Evolutionary conservation across 1,140 invertebrate species (phyloP).

Genomic region (Caenorhabditis briggsae): DNA sequence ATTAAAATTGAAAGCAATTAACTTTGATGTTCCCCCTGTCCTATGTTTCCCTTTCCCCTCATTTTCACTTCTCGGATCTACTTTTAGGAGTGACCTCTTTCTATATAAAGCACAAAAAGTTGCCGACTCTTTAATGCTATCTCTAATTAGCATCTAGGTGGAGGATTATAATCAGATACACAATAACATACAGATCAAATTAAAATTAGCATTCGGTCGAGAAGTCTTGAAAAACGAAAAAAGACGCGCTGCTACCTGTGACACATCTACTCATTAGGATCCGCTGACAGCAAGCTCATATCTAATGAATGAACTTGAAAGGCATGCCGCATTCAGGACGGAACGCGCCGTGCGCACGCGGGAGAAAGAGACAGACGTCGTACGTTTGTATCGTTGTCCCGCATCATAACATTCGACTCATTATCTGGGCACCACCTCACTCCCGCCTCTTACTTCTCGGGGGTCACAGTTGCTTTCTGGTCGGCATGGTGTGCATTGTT

Average conservation of each 20-base stretch:
- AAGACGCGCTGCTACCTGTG: constrained; percentile 45
- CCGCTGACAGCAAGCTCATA: constrained; percentile 54
- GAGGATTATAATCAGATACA: background rate
- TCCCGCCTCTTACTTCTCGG: background rate
- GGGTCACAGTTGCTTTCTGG: background rate
- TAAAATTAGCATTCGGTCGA: constrained; percentile 25
- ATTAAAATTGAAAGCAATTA: constrained; percentile 49
- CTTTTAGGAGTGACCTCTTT: background rate
- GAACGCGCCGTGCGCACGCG: background rate
- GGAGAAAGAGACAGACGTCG: too few species aligned
- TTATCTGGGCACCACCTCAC: constrained; percentile 38
- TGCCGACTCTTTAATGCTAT: constrained; percentile 31
- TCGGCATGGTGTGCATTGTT: constrained; percentile 51
- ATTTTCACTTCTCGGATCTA: background rate
- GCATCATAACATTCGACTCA: constrained; percentile 55
- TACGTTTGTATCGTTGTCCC: constrained; percentile 51
- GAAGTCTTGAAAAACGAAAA: constrained; percentile 29
- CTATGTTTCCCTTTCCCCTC: background rate
- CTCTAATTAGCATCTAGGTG: constrained; percentile 22
- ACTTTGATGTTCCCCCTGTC: constrained; percentile 27
- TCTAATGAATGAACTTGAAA: constrained; percentile 55
- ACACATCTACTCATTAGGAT: constrained; percentile 52
- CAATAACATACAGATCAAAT: constrained; percentile 17
- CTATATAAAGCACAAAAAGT: background rate
- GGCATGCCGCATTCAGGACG: constrained; percentile 16